phyloP scores from a whole-genome alignment of 2,797 vertebrate species.

The Pyrocephalus nanus region DNA sequence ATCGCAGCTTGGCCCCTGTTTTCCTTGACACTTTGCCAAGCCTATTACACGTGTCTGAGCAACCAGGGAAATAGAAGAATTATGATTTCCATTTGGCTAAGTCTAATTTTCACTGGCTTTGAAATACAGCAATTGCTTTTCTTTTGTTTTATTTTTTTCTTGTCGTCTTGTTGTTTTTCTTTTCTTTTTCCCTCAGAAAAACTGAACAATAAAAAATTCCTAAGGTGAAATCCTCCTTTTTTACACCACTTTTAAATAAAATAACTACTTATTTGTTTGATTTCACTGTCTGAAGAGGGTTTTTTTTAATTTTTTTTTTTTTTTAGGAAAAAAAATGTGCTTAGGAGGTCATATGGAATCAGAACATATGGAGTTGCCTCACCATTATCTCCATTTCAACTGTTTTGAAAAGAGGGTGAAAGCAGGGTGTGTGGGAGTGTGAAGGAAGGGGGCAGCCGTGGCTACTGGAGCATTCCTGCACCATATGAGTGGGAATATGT shows the following conservation, averaged over 20 bases:
- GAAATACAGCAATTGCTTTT: conserved; percentile 65
- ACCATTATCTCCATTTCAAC: conserved; percentile 8
- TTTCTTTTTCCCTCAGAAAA: conserved; percentile 1
- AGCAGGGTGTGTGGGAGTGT: not conserved
- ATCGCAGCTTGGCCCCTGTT: conserved; percentile 48
- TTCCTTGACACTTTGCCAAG: conserved; percentile 73
- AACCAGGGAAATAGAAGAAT: conserved; percentile 69
- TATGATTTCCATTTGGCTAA: conserved; percentile 77
- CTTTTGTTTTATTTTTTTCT: conserved; percentile 48
- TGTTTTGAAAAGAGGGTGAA: not conserved
- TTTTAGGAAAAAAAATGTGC: not conserved
- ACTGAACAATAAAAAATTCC: not conserved
- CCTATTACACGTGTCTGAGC: conserved; percentile 72
- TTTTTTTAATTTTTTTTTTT: not conserved
- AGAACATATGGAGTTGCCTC: conserved; percentile 48
- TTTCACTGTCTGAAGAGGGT: conserved; percentile 50
- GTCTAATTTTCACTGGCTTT: conserved; percentile 75
- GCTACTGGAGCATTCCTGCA: not conserved
- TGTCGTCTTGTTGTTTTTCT: conserved; percentile 5
- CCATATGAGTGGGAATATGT: not conserved
- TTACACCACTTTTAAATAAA: not conserved
- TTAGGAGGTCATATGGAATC: conserved; percentile 57
- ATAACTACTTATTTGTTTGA: not conserved
- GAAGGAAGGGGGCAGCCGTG: not conserved
- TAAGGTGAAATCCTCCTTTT: not conserved